Evolutionary conservation across 1,140 invertebrate species (phyloP), one percentile per base, ranked within the genome.

Genomic region (Cardiocondyla obscurior): DNA sequence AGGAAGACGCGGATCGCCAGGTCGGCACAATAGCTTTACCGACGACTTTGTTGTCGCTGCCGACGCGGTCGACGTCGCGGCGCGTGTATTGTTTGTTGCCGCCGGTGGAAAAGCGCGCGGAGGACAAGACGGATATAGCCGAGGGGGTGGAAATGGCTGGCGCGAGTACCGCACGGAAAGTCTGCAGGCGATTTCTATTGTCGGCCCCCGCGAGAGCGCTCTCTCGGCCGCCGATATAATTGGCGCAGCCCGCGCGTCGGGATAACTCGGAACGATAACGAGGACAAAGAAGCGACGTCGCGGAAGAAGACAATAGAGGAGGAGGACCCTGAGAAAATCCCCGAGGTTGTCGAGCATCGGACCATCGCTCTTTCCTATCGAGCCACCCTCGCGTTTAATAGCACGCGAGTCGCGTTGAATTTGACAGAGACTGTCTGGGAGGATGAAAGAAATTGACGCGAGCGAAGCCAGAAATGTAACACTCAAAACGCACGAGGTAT

Each of bases 121-220:
- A 46, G 19, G 74, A 67, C n/a, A 67, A 44, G 39, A 65, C n/a
- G 62, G 65, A 58, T 73, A 44, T 55, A 49, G 42, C 77, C 60
- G 42, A 28, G 30, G 33, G 57, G 65, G 51, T 69, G 74, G 60
- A 77, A 77, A 67, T 77, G 60, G 49, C 49, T 42, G n/a, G n/a
- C n/a, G 70, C 14, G 12, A 57, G 67, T 19, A 8, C 16, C 28
- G 19, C 22, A 46, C 65, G 51, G 60, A 83, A 87, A 79, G 67
- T 85, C 81, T 90, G 88, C 58, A 79, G 70, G 81, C 83, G 85
- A 90, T 89, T 88, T 88, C 83, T 89, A 90, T 90, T 90, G 89
- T 90, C 86, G 79, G 19, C 58, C n/a, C n/a, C n/a, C 70, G 77
- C 76, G 85, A 79, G n/a, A 81, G 30, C 76, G 79, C 53, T 70